phyloP scores from a whole-genome alignment of 2,888 invertebrate species.

The Melieria picta region DNA sequence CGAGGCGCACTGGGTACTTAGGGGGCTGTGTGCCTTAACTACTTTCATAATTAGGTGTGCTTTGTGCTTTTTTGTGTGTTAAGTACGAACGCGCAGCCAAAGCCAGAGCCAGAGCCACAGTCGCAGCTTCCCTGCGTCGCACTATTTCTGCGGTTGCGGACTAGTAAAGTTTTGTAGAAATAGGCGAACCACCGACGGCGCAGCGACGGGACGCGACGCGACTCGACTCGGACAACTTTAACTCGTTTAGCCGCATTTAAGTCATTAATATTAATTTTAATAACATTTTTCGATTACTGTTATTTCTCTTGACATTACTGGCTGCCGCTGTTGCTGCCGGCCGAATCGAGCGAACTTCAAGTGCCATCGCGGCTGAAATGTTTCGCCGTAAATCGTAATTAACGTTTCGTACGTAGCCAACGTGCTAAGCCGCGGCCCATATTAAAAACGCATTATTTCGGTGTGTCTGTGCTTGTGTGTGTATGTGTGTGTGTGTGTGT shows the following conservation, averaged over 20 bases:
- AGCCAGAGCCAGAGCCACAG: no score
- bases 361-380: neutral
- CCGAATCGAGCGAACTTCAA: neutral
- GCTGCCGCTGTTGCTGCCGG: neutral
- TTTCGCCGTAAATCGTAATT: conserved; percentile 14
- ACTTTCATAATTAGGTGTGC: no score
- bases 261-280: conserved; percentile 60
- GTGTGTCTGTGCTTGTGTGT: neutral
- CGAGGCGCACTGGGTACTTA: no score
- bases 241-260: conserved; percentile 32
- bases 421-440: conserved; percentile 22
- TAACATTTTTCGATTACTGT: conserved; percentile 51
- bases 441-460: conserved; percentile 23
- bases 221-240: conserved; percentile 9
- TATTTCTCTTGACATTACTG: conserved; percentile 16
- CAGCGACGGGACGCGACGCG: no score
- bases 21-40: no score
- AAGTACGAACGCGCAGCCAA: no score
- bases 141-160: no score
- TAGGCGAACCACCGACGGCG: no score
- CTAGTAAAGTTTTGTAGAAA: no score
- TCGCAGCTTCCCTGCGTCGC: no score
- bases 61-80: no score
- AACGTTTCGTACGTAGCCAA: conserved; percentile 13
- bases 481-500: neutral